phyloP scores from a whole-genome alignment of 2,888 invertebrate genomes.

The Dicycla oo region DNA sequence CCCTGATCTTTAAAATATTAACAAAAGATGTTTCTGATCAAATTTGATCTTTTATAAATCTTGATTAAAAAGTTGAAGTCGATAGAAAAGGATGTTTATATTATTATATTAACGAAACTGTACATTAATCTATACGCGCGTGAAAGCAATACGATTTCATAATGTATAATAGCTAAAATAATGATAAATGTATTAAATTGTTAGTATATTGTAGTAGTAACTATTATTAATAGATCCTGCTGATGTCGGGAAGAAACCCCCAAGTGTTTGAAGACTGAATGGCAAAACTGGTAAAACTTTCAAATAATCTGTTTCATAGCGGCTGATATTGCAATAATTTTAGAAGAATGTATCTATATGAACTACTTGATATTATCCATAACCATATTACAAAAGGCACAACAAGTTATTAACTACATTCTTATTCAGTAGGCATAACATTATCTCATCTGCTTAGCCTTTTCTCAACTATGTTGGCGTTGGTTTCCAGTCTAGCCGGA shows the following conservation, averaged over 20 bases:
- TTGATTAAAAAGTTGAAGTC: conserved; percentile 36
- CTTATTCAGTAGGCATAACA: background rate
- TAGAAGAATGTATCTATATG: too few relatives aligned
- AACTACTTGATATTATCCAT: background rate
- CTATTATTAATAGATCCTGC: background rate
- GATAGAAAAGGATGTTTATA: conserved; percentile 64
- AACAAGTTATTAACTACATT: background rate
- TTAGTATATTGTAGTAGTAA: conserved; percentile 2
- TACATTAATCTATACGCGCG: conserved; percentile 42
- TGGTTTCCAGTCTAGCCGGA: too few relatives aligned
- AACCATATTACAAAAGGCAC: background rate
- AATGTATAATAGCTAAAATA: conserved; percentile 21
- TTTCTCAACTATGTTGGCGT: too few relatives aligned
- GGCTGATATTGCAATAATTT: background rate
- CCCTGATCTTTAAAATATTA: conserved; percentile 9
- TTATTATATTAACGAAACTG: conserved; percentile 45
- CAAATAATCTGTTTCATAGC: background rate
- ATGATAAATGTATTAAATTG: conserved; percentile 8
- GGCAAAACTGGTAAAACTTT: background rate
- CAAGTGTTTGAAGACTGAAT: background rate
- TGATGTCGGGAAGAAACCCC: background rate
- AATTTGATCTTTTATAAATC: conserved; percentile 13
- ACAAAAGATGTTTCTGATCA: background rate
- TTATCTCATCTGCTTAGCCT: too few relatives aligned
- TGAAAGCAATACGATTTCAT: conserved; percentile 59